Conservation (phyloP, 2,113 vertebrate species). For the Pangasianodon gigas region DNA sequence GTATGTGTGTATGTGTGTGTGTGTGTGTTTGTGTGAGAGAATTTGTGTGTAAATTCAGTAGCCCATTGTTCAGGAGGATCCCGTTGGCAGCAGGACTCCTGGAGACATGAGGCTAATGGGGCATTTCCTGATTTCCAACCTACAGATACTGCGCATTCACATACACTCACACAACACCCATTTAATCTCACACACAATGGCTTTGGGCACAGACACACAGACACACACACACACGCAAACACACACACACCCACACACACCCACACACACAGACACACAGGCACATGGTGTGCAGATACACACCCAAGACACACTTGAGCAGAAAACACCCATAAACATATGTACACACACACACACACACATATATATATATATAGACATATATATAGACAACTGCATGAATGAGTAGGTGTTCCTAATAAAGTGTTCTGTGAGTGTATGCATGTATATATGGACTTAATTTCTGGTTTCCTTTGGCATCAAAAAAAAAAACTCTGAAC, state of each 20-base stretch:
- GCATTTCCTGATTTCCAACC: conserved; percentile 15
- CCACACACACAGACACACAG: neutral
- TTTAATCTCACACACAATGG: neutral
- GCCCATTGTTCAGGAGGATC: conserved; percentile 14
- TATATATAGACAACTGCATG: too few species aligned
- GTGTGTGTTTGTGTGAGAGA: neutral
- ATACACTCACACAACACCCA: conserved; percentile 3
- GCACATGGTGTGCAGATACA: too few species aligned
- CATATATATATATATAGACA: too few species aligned
- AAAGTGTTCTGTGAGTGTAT: too few species aligned
- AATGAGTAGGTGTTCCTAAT: too few species aligned
- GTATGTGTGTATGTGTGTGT: neutral
- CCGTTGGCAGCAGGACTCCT: conserved; percentile 18
- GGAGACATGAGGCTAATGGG: conserved; percentile 10
- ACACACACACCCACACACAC: neutral
- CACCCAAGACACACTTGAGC: too few species aligned
- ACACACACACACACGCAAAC: neutral
- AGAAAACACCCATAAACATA: too few species aligned
- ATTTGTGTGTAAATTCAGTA: neutral
- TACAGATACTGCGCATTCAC: neutral
- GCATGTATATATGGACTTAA: too few species aligned
- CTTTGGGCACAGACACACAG: neutral
- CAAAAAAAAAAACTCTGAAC: too few species aligned
- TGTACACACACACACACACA: too few species aligned
- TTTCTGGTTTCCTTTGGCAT: too few species aligned